phyloP scores from a whole-genome alignment of 2,113 vertebrate species.

The Protobothrops mucrosquamatus region DNA sequence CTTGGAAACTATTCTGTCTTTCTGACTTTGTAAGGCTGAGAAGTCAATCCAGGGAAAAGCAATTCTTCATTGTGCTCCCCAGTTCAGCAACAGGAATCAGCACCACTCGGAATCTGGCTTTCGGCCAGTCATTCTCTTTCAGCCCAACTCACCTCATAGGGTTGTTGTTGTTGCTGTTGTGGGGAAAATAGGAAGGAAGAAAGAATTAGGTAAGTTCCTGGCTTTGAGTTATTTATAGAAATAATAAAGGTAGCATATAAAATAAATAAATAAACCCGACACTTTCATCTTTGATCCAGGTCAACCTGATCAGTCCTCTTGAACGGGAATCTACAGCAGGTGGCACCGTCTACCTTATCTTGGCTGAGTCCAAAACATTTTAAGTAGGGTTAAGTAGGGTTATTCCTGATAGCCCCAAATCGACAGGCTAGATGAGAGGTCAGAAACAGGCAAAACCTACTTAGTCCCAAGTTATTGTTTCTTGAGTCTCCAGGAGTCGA shows the following conservation, averaged over 20 bases:
- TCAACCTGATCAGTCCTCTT: background rate
- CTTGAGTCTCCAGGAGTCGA: background rate
- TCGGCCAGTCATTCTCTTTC: background rate
- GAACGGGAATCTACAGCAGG: background rate
- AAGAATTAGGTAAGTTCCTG: background rate
- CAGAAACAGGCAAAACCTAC: background rate
- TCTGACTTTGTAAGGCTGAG: background rate
- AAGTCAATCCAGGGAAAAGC: background rate
- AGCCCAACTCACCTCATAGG: background rate
- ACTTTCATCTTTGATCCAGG: background rate
- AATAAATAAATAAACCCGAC: background rate
- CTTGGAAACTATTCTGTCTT: background rate
- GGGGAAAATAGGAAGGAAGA: background rate
- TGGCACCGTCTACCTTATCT: background rate
- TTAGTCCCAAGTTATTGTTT: background rate
- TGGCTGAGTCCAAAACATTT: background rate
- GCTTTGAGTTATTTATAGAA: background rate
- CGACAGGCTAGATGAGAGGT: background rate
- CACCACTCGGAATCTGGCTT: background rate
- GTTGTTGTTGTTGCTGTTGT: background rate
- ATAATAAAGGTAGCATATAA: background rate
- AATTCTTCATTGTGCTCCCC: background rate
- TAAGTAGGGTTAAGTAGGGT: background rate
- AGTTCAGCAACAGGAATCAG: background rate
- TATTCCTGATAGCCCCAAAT: background rate